Conservation (phyloP, 1,140 invertebrate genomes). For the Bombus consobrinus region DNA sequence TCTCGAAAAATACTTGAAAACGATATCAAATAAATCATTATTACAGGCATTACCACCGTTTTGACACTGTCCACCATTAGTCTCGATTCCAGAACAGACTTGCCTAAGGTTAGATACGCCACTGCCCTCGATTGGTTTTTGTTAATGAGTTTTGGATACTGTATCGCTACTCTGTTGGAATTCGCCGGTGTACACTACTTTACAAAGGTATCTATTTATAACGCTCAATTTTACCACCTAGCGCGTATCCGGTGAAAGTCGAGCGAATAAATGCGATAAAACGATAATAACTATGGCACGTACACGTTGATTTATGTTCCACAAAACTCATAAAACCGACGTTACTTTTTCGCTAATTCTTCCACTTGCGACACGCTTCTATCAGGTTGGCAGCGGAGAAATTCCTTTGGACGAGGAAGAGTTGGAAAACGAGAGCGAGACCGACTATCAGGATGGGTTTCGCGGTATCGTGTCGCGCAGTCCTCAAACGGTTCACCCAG, state of each 20-base stretch:
- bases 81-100: constrained; percentile 93
- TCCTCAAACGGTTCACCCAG: constrained; percentile 72
- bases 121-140: constrained; percentile 97
- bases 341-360: too few relatives aligned
- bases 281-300: too few relatives aligned
- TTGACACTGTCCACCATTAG: constrained; percentile 95
- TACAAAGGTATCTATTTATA: constrained; percentile 86
- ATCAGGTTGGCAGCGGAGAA: constrained; percentile 90
- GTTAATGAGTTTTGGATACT: constrained; percentile 96
- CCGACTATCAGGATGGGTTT: constrained; percentile 70
- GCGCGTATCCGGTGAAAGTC: too few relatives aligned
- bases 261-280: accelerated
- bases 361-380: not conserved
- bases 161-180: constrained; percentile 95
- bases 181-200: constrained; percentile 98
- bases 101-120: constrained; percentile 96
- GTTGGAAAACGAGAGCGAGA: constrained; percentile 85
- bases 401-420: constrained; percentile 91
- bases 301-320: accelerated
- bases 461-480: constrained; percentile 71
- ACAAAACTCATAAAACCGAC: too few relatives aligned
- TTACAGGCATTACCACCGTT: constrained; percentile 93
- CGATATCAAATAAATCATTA: constrained; percentile 47
- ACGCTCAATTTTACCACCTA: not conserved
- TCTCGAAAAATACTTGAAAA: too few relatives aligned